phyloP scores from a whole-genome alignment of 2,113 vertebrate genomes.

The Apteryx owenii region DNA sequence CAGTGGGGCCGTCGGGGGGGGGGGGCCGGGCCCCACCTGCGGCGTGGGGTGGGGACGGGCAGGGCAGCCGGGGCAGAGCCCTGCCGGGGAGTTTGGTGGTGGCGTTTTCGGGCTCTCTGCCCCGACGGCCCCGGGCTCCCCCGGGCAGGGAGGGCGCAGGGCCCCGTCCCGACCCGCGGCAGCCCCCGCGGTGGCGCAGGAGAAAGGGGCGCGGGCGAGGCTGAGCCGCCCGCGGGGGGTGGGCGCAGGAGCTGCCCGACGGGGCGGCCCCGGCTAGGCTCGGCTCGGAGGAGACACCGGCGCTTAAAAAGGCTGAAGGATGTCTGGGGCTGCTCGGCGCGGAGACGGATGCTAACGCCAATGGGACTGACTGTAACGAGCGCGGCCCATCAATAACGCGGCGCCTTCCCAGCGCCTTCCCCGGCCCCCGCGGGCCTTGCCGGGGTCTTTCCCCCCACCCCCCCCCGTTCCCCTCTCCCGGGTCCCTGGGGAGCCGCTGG shows the following conservation, averaged over 20 bases:
- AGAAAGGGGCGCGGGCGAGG: neutral
- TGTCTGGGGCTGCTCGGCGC: neutral
- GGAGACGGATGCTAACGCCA: neutral
- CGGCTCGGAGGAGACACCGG: neutral
- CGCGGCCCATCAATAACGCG: neutral
- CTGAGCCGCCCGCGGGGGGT: neutral
- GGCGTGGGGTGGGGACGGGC: neutral
- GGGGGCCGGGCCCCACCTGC: no score
- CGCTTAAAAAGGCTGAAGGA: neutral
- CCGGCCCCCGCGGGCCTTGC: neutral
- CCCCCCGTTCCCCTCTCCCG: no score
- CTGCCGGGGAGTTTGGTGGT: no score
- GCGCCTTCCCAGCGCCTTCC: neutral
- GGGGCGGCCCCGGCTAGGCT: neutral
- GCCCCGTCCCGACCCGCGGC: no score
- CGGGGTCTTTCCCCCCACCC: neutral
- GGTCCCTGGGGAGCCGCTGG: no score
- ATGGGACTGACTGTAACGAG: neutral
- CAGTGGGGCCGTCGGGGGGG: rapidly evolving
- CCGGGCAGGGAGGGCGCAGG: neutral
- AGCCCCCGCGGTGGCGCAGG: no score
- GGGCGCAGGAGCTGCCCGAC: neutral
- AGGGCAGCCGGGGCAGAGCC: rapidly evolving
- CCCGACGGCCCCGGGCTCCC: neutral
- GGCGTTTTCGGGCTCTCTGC: neutral